Evolutionary conservation across 2,888 invertebrate species (phyloP).

Genomic region (Julus scandinavius): DNA sequence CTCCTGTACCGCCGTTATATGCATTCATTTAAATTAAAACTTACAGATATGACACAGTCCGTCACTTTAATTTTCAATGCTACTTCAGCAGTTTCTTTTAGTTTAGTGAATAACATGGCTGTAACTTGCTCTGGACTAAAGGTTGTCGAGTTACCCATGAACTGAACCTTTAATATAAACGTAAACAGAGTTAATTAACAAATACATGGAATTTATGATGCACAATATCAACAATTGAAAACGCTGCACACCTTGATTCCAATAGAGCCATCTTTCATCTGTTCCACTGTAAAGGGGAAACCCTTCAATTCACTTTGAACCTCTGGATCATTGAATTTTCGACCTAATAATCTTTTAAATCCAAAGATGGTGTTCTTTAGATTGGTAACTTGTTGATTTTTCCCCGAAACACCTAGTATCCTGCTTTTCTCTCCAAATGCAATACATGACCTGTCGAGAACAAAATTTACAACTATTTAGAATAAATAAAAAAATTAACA

Average conservation of each 20-base stretch:
- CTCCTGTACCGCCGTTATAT: neutral
- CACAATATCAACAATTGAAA: slow-evolving; percentile 59
- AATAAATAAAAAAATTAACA: neutral
- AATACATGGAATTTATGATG: slow-evolving; percentile 33
- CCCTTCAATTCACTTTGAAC: slow-evolving; percentile 84
- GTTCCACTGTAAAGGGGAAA: slow-evolving; percentile 82
- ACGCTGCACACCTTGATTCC: slow-evolving; percentile 79
- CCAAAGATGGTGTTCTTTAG: slow-evolving; percentile 96
- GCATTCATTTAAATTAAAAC: neutral
- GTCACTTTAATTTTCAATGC: slow-evolving; percentile 91
- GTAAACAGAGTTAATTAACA: neutral
- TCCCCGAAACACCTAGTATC: slow-evolving; percentile 94
- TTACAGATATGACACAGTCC: slow-evolving; percentile 91
- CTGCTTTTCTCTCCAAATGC: slow-evolving; percentile 94
- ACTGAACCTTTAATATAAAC: slow-evolving; percentile 29
- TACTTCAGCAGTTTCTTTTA: slow-evolving; percentile 88
- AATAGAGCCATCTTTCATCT: slow-evolving; percentile 81
- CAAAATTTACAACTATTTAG: neutral
- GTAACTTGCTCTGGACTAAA: slow-evolving; percentile 95
- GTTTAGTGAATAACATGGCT: slow-evolving; percentile 96
- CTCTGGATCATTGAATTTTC: slow-evolving; percentile 87
- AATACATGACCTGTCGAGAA: slow-evolving; percentile 82
- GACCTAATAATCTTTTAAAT: slow-evolving; percentile 92
- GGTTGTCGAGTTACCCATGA: slow-evolving; percentile 61
- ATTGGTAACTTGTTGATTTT: slow-evolving; percentile 96